A percentile compares a stretch with the other conserved stretches of the same genome.
Conservation (phyloP, 2,113 vertebrate genomes). For the Anarhynchus alexandrinus region DNA sequence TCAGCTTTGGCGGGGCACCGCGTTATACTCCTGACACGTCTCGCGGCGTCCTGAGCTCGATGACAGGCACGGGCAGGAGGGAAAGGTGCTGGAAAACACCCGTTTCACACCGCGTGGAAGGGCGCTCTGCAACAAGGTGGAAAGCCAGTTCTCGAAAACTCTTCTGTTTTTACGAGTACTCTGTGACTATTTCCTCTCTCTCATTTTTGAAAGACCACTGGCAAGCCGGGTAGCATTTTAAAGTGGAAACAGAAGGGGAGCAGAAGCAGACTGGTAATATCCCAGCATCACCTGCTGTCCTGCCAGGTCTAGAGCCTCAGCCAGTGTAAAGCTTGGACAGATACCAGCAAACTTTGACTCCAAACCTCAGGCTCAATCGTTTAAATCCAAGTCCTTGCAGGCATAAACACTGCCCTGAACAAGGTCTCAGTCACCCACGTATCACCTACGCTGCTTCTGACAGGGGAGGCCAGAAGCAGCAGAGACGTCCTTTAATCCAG, state of each 20-base stretch:
- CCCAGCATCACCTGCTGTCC: neutral
- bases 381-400: neutral
- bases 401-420: neutral
- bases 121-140: rapidly evolving
- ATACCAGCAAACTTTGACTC: neutral
- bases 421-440: neutral
- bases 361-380: neutral
- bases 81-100: neutral
- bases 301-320: neutral
- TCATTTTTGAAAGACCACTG: neutral
- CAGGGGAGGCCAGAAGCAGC: neutral
- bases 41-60: neutral
- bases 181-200: neutral
- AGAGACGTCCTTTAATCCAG: neutral
- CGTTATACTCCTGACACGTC: neutral
- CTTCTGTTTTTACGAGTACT: neutral
- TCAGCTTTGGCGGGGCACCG: neutral
- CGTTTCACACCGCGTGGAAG: neutral
- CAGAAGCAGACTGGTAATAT: neutral
- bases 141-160: neutral
- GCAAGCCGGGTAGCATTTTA: neutral
- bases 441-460: neutral
- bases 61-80: neutral
- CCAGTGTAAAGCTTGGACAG: neutral
- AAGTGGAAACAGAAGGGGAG: neutral